Evolutionary conservation across 2,113 vertebrate species (phyloP), one percentile per base, ranked within the genome.

Genomic region (Tretioscincus oriximinensis): DNA sequence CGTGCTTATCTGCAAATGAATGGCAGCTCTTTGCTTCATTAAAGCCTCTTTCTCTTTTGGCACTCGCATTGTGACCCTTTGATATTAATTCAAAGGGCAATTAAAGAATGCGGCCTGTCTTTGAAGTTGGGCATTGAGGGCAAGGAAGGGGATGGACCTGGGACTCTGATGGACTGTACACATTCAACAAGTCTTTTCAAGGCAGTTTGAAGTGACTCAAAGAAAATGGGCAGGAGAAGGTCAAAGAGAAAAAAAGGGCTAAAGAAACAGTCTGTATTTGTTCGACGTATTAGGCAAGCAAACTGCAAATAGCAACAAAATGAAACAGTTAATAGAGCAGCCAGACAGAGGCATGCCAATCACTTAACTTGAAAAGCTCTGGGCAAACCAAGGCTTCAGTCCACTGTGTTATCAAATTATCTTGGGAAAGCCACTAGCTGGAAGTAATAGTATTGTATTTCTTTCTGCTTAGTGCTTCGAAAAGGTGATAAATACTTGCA

Each of bases 11-110:
- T 99, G 97, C 97, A 98, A 97, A 95, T 99, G 97, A 99, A 99
- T 99, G 96, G 97, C 90, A 95, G 95, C 95, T 97, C 96, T 97
- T 98, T 98, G 98, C 97, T 99, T 99, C 98, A 99, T 97, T 99
- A 99, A 97, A 97, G 97, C 97, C 93, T 96, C 97, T 99, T 99
- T 99, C 97, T 98, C 96, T 96, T 96, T 95, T 98, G 97, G 97
- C 97, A 97, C 96, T 97, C 95, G 94, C 97, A 99, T 99, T 99
- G 98, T 99, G 97, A 98, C 98, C 97, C 96, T 96, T 97, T 97
- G 97, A 99, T 99, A 99, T 99, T 98, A 99, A 99, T 99, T 99
- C 98, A 99, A 99, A 99, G 97, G 97, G 97, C 98, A 99, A 99
- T 99, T 99, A 99, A 99, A 99, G 98, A 99, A 99, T 99, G 98